phyloP scores from a whole-genome alignment of 1,140 invertebrate genomes.

The Drosophila kikkawai region DNA sequence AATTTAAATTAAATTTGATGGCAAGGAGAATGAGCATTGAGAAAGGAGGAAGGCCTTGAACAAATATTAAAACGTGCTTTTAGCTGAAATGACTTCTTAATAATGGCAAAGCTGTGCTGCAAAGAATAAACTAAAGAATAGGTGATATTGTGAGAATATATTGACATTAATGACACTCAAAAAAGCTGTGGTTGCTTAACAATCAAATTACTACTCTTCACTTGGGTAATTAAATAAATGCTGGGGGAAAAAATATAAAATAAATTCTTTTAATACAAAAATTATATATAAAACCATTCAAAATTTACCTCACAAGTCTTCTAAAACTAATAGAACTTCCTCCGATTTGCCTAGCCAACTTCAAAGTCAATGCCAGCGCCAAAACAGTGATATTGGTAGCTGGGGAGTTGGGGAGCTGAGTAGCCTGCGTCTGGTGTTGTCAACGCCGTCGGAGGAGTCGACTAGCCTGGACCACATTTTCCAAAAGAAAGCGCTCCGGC shows the following conservation, averaged over 20 bases:
- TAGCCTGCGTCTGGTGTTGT: constrained; percentile 51
- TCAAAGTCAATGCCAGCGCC: constrained; percentile 71
- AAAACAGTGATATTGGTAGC: constrained; percentile 31
- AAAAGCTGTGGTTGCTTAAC: too few relatives aligned
- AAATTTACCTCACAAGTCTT: too few relatives aligned
- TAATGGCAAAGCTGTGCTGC: too few relatives aligned
- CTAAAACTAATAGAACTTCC: constrained; percentile 7
- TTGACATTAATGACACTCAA: too few relatives aligned
- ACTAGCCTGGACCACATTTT: constrained; percentile 79
- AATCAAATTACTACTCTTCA: too few relatives aligned
- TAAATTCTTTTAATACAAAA: background rate
- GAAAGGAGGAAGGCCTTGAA: background rate
- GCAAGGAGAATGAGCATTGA: background rate
- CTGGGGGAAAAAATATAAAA: too few relatives aligned
- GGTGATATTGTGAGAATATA: too few relatives aligned
- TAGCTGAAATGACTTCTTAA: too few relatives aligned
- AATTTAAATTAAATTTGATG: background rate
- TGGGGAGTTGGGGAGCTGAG: constrained; percentile 25
- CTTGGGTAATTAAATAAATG: too few relatives aligned
- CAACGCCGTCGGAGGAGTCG: constrained; percentile 58
- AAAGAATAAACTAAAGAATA: too few relatives aligned
- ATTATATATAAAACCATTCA: background rate
- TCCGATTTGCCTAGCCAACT: constrained; percentile 39
- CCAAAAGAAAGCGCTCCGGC: constrained; percentile 70
- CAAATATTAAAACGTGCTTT: too few relatives aligned